Percentiles rank a stretch among this genome's conserved stretches.
Conservation (phyloP, 2,888 invertebrate genomes). For the Horisme vitalbata region DNA sequence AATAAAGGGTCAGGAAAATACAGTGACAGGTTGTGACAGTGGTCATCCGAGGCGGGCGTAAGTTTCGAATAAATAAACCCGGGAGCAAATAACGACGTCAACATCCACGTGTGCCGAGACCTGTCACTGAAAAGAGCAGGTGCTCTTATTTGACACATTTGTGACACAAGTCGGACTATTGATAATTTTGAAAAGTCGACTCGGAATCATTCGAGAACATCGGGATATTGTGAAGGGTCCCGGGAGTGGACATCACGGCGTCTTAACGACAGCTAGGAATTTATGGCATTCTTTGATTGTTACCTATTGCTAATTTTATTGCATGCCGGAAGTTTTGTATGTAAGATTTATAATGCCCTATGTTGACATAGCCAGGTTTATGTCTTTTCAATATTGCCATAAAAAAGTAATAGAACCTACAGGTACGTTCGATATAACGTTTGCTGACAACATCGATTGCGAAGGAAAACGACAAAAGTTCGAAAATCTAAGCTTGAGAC, state of each 20-base stretch:
- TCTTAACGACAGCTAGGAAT: constrained; percentile 30
- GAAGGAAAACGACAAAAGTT: constrained; percentile 35
- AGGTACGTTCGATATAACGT: constrained; percentile 41
- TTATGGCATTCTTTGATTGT: constrained; percentile 32
- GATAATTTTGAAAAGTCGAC: constrained; percentile 38
- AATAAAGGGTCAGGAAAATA: constrained; percentile 79
- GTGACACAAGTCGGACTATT: constrained; percentile 60
- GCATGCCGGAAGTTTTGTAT: constrained; percentile 44
- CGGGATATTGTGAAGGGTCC: constrained; percentile 18
- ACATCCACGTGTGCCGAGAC: constrained; percentile 57
- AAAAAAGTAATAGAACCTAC: constrained; percentile 41
- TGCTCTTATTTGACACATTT: constrained; percentile 63
- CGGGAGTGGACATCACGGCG: constrained; percentile 20
- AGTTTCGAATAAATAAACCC: constrained; percentile 78
- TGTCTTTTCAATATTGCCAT: constrained; percentile 45
- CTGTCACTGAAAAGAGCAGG: constrained; percentile 56
- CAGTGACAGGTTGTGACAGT: constrained; percentile 78
- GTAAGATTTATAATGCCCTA: constrained; percentile 45
- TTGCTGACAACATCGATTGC: constrained; percentile 42
- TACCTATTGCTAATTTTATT: constrained; percentile 36
- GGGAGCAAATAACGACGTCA: constrained; percentile 68
- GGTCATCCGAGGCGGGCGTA: constrained; percentile 70
- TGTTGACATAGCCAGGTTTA: constrained; percentile 42
- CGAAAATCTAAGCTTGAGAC: constrained; percentile 21
- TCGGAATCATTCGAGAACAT: constrained; percentile 23